Conservation (phyloP, 2,888 invertebrate species). For the Lithophane socia region DNA sequence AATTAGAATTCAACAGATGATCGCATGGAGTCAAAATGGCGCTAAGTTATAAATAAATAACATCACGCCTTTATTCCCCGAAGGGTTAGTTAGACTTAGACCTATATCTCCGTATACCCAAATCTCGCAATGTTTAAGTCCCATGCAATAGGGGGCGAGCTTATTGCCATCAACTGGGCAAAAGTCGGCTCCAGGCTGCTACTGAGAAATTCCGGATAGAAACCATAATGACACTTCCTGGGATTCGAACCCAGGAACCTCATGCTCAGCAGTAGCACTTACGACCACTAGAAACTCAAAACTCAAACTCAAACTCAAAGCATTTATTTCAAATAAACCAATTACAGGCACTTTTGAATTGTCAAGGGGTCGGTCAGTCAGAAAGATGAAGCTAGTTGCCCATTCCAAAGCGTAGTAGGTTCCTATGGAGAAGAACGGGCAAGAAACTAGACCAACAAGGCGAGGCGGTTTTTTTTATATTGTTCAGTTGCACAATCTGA, state of each 20-base stretch:
- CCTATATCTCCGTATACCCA: too few species aligned
- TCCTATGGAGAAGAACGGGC: too few species aligned
- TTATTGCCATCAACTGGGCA: neutral
- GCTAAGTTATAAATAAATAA: conserved; percentile 1
- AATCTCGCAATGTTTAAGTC: neutral
- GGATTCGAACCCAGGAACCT: neutral
- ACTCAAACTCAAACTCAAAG: too few species aligned
- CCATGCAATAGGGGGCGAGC: neutral
- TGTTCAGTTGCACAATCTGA: neutral
- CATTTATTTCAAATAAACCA: too few species aligned
- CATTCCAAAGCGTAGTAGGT: too few species aligned
- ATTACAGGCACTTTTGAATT: too few species aligned
- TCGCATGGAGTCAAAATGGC: conserved; percentile 21
- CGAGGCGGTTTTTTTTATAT: neutral
- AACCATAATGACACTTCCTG: too few species aligned
- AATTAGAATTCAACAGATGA: conserved; percentile 47
- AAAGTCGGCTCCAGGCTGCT: neutral
- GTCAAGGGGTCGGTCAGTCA: too few species aligned
- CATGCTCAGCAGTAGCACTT: neutral
- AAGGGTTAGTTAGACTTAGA: neutral
- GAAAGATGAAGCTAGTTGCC: too few species aligned
- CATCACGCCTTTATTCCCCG: too few species aligned
- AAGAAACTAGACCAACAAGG: neutral
- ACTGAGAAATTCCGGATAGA: neutral
- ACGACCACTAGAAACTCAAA: too few species aligned